Conservation (phyloP, 2,797 vertebrate species). For the Morelia viridis region DNA sequence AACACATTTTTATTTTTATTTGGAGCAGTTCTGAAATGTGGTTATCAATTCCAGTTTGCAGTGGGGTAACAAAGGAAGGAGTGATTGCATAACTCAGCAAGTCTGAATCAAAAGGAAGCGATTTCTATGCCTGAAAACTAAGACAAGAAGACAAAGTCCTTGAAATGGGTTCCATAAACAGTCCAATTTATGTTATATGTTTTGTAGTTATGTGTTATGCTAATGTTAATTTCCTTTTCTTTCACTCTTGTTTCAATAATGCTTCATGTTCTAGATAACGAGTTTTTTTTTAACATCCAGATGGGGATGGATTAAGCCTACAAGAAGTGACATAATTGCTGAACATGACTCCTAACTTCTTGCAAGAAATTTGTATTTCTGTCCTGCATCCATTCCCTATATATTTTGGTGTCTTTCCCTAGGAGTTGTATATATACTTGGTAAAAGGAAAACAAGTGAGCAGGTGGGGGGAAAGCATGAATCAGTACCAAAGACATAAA, state of each 20-base stretch:
- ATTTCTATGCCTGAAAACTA: too few species aligned
- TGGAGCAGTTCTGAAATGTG: too few species aligned
- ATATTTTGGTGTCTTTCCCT: constrained; percentile 15
- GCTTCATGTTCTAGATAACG: neutral
- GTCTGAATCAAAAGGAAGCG: too few species aligned
- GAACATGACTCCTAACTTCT: neutral
- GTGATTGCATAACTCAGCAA: too few species aligned
- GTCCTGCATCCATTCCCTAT: neutral
- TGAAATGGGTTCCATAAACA: neutral
- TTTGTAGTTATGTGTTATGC: neutral
- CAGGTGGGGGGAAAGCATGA: neutral
- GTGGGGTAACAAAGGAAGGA: too few species aligned
- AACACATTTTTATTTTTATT: too few species aligned
- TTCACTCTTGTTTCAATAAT: neutral
- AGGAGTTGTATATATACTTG: neutral
- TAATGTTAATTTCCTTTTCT: constrained; percentile 1
- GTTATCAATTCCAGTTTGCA: too few species aligned
- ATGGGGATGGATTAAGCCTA: constrained; percentile 3
- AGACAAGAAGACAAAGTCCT: too few species aligned
- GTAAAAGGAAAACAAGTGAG: neutral
- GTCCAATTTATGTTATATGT: neutral
- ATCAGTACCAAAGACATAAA: neutral
- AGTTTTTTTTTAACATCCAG: neutral
- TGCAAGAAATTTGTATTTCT: neutral
- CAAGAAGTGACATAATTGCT: neutral